Base-by-base conservation (phyloP, 2,888 invertebrate genomes). In the Anorthoa munda region DNA sequence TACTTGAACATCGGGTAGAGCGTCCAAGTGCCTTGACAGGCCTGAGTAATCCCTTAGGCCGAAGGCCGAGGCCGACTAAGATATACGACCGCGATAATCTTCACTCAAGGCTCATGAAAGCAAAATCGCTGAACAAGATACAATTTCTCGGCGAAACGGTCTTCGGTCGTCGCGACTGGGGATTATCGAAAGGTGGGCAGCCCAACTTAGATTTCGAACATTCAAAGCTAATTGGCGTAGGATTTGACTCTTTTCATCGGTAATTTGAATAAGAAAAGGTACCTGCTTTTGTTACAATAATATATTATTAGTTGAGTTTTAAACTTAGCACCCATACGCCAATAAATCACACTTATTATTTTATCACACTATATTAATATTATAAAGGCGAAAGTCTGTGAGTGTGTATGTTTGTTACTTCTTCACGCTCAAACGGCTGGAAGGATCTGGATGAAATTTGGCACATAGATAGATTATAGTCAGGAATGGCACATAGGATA, bases 51-150 rank as follows among this genome's bases (percentile, higher is more conserved):
- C 89, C 89, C 85, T 88, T 87, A 87, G 87, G 88, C 86, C 87
- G 87, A 86, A 88, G 87, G 88, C 86, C 88, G 87, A 84, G 89
- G 88, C 81, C 87, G 83, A 86, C 84, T 84, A 88, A 91, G 91
- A 92, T 92, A 90, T 90, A 93, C 87, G 89, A 83, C 88, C 86
- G 86, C 87, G 93, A 93, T 94, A 93, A 94, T 94, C 93, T 92
- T 88, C 88, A 89, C 88, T 91, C 88, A 88, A 91, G 90, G 89
- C 86, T 83, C 84, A 86, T 90, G 89, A 90, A 92, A 90, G 91
- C 85, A 88, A 91, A 90, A 91, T 91, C 87, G 91, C 92, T 92
- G 90, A 92, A 89, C 87, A 87, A 84, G 86, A 86, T 86, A 88
- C 86, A 88, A 88, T 84, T 91, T 88, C 61, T 73, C 74, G 75